Evolutionary conservation across 1,140 invertebrate genomes (phyloP), one percentile per base, ranked within the genome.

Genomic region (Carposina sasakii): DNA sequence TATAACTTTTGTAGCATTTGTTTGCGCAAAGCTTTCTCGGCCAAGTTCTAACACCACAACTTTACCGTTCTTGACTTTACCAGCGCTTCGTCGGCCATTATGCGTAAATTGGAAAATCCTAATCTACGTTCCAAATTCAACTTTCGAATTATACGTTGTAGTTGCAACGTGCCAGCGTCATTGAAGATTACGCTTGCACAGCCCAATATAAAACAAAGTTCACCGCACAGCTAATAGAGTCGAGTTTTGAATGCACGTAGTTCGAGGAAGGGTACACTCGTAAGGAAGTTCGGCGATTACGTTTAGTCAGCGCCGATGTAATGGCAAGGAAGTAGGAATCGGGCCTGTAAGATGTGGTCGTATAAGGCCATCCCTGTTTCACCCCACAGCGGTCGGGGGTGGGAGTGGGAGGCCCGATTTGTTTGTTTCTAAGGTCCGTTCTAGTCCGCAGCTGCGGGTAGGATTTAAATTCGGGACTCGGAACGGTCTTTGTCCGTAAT

Each of bases 201-300:
- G n/a, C n/a, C n/a, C n/a, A n/a, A n/a, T n/a, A n/a, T n/a, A n/a
- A n/a, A n/a, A n/a, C n/a, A n/a, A n/a, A n/a, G n/a, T n/a, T n/a
- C n/a, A n/a, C n/a, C n/a, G n/a, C n/a, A n/a, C 15, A 1, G 36
- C 9, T 39, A 12, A 13, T 39, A 39, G 9, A 39, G 36, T 9
- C 15, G 9, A 9, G 17, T 21, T 20, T 39, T 22, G 36, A 12
- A 12, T 39, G 36, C 5, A 39, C 9, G 9, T 21, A 63, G 69
- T 72, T 75, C 57, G 61, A 74, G 79, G 76, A 83, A 81, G 79
- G 76, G 79, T 79, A 77, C 57, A 81, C 74, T 81, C 79, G 79
- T 83, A 83, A 83, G 79, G 79, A 83, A 83, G 79, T 81, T 81
- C 67, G 70, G 68, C 76, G 79, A 83, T 83, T 83, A 81, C 81